Percentiles rank a stretch among this genome's conserved stretches.
Conservation (phyloP, 2,888 invertebrate genomes). For the Antitype chi region DNA sequence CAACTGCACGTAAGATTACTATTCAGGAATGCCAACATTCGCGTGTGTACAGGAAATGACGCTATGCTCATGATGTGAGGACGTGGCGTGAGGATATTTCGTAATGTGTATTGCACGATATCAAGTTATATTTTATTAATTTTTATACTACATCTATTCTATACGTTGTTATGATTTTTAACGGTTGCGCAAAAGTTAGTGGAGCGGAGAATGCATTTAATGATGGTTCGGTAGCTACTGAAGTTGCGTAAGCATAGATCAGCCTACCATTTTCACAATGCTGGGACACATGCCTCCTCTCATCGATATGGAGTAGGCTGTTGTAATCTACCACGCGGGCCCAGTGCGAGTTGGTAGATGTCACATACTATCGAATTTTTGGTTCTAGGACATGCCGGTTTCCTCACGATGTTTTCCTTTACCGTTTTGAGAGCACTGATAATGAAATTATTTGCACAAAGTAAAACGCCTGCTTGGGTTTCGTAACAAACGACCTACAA, state of each 20-base stretch:
- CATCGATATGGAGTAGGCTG: too few species aligned
- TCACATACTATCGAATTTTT: too few species aligned
- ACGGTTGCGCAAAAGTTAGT: neutral
- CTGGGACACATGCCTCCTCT: too few species aligned
- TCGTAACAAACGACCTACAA: too few species aligned
- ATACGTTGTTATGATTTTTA: slow-evolving; percentile 14
- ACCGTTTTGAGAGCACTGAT: too few species aligned
- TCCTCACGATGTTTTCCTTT: too few species aligned
- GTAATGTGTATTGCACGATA: slow-evolving; percentile 44
- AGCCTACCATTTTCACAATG: neutral
- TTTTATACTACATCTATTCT: slow-evolving; percentile 9
- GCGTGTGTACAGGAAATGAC: slow-evolving; percentile 65
- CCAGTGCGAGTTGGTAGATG: too few species aligned
- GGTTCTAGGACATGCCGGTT: too few species aligned
- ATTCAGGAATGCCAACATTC: slow-evolving; percentile 66
- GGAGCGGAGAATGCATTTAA: slow-evolving; percentile 7
- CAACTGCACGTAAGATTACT: slow-evolving; percentile 54
- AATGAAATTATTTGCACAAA: too few species aligned
- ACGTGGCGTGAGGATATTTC: slow-evolving; percentile 64
- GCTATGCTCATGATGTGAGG: slow-evolving; percentile 56
- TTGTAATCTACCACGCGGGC: too few species aligned
- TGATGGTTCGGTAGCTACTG: neutral
- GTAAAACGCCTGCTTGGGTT: too few species aligned
- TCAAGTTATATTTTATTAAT: slow-evolving; percentile 18
- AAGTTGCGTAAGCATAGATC: neutral